phyloP scores from a whole-genome alignment of 2,797 vertebrate genomes.

The Coendou prehensilis region DNA sequence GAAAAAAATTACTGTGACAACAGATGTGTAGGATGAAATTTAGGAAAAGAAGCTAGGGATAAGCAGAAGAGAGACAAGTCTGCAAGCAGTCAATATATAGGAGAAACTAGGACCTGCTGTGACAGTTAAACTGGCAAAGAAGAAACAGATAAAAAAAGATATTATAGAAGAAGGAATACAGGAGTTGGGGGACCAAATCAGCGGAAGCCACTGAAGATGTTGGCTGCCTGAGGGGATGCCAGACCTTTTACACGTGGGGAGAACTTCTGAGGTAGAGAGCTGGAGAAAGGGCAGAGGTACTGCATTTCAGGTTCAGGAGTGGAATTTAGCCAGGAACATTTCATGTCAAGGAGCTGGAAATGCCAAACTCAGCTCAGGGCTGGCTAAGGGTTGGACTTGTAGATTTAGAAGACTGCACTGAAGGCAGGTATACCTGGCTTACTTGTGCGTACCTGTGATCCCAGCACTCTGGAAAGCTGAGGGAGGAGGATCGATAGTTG shows the following conservation, averaged over 20 bases:
- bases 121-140: slow-evolving; percentile 23
- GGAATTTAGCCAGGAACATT: neutral
- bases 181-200: neutral
- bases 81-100: neutral
- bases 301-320: neutral
- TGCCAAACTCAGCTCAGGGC: neutral
- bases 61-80: neutral
- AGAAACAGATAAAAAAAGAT: neutral
- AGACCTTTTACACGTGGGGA: neutral
- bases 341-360: neutral
- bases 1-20: slow-evolving; percentile 47
- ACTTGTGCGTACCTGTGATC: neutral
- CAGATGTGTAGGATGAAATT: slow-evolving; percentile 46
- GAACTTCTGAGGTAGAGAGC: neutral
- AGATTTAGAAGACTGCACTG: neutral
- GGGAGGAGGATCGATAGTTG: neutral
- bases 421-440: neutral
- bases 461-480: neutral
- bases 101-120: neutral
- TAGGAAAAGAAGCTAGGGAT: slow-evolving; percentile 36
- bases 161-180: neutral
- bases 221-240: neutral
- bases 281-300: neutral
- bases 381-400: neutral
- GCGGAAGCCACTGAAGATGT: neutral